Evolutionary conservation across 2,797 vertebrate genomes (phyloP), one percentile per base, ranked within the genome.

Genomic region (Thaleichthys pacificus): DNA sequence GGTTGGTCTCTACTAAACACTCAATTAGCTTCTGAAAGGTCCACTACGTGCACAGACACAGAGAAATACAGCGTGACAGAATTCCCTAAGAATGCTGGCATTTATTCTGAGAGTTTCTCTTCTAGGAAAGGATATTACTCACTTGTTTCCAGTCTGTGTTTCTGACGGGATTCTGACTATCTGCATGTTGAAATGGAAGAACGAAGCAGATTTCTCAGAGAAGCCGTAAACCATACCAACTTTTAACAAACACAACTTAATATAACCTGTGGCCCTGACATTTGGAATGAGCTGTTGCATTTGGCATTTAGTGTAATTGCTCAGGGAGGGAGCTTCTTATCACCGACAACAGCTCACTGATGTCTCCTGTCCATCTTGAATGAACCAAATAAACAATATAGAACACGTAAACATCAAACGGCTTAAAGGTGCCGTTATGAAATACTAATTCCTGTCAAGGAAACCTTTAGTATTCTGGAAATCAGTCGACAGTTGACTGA

Each of bases 101-200:
- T 47, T 47, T 47, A 47, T 12, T 32, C 12, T 5, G 19, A 56
- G 19, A 56, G 14, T 9, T 49, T 9, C 8, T 15, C 8, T 15
- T 49, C 3, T 35, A 49, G 32, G 4, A 56, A 2, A 24, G 15
- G 19, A n/a, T 24, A 26, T 14, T 38, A 24, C 84, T 91, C 74
- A 93, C 93, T 77, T 90, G 82, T 64, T 71, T 94, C 92, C 93
- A 94, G 83, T 92, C 82, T 0, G 88, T 87, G 66, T 90, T 85
- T 84, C 84, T 76, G 62, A 87, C 71, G 58, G 66, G 6, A 12
- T 69, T 75, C 38, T 66, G 12, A 60, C 63, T 26, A 68, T 60
- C 88, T 91, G 61, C 19, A 72, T 3, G 72, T 22, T 70, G 8
- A 63, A 21, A 70, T 9, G 56, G 19, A 14, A 8, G 38, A 17